Percentiles rank a stretch among this genome's conserved stretches.
These are phyloP conservation scores for Taphrorychus bicolor DNA, from an alignment of 2,888 invertebrate species.

Conservation along the genomic window DNA sequence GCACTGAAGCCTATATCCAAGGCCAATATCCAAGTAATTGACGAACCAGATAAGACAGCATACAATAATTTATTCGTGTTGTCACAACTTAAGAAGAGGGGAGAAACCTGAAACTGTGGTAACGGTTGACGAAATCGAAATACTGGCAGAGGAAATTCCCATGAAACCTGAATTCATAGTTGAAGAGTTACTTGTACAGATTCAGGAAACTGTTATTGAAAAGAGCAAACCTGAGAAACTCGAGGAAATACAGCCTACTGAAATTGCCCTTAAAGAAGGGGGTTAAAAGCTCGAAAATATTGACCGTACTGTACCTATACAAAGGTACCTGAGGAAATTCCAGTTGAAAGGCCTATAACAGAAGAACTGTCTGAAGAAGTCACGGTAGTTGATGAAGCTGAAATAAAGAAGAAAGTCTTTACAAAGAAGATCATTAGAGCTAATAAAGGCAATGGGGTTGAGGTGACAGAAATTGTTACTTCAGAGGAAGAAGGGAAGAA, in stretches of 20 bases:
- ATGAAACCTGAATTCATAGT: conserved; percentile 41
- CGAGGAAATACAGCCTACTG: conserved; percentile 56
- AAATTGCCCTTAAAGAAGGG: conserved; percentile 54
- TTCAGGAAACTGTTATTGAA: conserved; percentile 42
- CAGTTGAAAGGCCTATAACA: conserved; percentile 43
- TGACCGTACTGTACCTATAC: conserved; percentile 48
- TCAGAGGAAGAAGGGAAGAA: conserved; percentile 56
- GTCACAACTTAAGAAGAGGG: conserved; percentile 52
- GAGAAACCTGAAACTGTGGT: conserved; percentile 45
- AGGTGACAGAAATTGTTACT: conserved; percentile 55
- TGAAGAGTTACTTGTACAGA: conserved; percentile 52
- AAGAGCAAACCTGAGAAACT: conserved; percentile 48
- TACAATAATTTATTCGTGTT: conserved; percentile 57
- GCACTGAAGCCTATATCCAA: conserved; percentile 43
- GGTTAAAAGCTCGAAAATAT: conserved; percentile 49
- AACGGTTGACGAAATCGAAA: conserved; percentile 46
- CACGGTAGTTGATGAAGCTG: conserved; percentile 51
- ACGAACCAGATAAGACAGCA: conserved; percentile 39
- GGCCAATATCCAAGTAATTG: conserved; percentile 45
- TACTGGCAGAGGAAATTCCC: conserved; percentile 38
- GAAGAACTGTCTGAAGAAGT: conserved; percentile 55
- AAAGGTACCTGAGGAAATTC: conserved; percentile 43
- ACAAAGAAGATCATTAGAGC: conserved; percentile 58
- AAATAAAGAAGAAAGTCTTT: conserved; percentile 42
- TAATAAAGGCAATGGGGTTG: conserved; percentile 51